A percentile compares a stretch with the other conserved stretches of the same genome.
phyloP scores from a whole-genome alignment of 2,888 invertebrate genomes.

The Leptogaster cylindrica region DNA sequence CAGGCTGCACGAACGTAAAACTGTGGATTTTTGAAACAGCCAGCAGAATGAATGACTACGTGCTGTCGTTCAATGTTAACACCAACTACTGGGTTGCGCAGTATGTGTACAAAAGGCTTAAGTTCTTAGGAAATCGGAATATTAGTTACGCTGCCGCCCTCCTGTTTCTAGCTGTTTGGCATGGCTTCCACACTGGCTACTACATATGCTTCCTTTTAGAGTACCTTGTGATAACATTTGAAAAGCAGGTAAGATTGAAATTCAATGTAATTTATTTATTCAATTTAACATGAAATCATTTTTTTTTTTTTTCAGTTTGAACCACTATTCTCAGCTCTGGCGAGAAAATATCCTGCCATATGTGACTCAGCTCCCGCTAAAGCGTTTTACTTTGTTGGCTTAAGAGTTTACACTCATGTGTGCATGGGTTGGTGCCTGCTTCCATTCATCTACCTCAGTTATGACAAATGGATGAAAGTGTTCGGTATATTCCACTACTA shows the following conservation, averaged over 20 bases:
- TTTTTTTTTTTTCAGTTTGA: constrained; percentile 63
- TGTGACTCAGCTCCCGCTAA: constrained; percentile 62
- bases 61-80: constrained; percentile 92
- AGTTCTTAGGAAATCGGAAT: constrained; percentile 83
- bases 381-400: constrained; percentile 66
- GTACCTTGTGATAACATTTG: constrained; percentile 83
- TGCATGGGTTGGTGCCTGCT: constrained; percentile 85
- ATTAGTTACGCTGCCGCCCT: constrained; percentile 84
- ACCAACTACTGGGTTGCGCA: constrained; percentile 95
- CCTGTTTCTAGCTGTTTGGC: constrained; percentile 92
- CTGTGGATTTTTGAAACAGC: constrained; percentile 82
- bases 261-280: not conserved
- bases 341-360: constrained; percentile 51
- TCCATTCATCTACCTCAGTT: constrained; percentile 76
- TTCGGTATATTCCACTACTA: constrained; percentile 72
- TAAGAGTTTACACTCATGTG: constrained; percentile 74
- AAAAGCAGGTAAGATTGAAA: constrained; percentile 73
- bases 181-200: constrained; percentile 93
- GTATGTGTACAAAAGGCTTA: constrained; percentile 92
- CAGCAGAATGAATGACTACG: constrained; percentile 84
- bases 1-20: constrained; percentile 89
- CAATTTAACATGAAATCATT: not conserved
- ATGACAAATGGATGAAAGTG: constrained; percentile 71
- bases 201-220: constrained; percentile 92
- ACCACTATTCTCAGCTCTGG: constrained; percentile 51